Base-by-base conservation (phyloP, 2,797 vertebrate genomes). In the Clarias fuscus region DNA sequence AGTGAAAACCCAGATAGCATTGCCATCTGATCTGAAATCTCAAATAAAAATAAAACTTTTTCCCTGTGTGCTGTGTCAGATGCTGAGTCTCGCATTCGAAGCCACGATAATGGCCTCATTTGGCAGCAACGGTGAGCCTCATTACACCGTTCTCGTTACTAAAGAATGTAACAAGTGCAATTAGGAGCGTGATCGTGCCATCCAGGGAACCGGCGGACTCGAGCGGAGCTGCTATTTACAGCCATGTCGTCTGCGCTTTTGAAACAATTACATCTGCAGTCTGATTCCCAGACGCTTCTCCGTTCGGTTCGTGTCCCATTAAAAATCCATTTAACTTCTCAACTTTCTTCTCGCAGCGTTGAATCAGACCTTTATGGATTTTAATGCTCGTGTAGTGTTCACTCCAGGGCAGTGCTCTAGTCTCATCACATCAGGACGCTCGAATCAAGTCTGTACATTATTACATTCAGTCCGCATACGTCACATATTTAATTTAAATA, bases 121-220 rank as follows among this genome's bases (percentile, higher is more conserved):
- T 93, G 92, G 91, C 91, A 92, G 89, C 7, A 22, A 79, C 90
- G 90, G 89, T 89, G 91, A 91, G 93, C 92, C 84, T 76, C 92
- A 93, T 92, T 94, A 90, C 90, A 92, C 92, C 88, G 85, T 85
- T 90, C 95, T 96, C 96, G 95, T 95, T 93, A 93, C 91, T 93
- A 92, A 90, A 91, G 91, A 93, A 91, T 88, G 90, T 91, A 94
- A 96, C 96, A 93, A 92, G 90, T 92, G 92, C 90, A 95, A 89
- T 93, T 95, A 93, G 91, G 93, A 94, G 92, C 92, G 88, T 80
- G 92, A 92, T 90, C 91, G 87, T 93, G 94, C 93, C 94, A 92
- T 92, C 93, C 93, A 88, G 84, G 89, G 92, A 92, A 91, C 89
- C 89, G 94, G 90, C 83, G 90, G 89, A 92, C 79, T 81, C 24